Percentiles rank a stretch among this genome's conserved stretches.
phyloP scores from a whole-genome alignment of 1,140 invertebrate species.

The Phenacoccus solenopsis region DNA sequence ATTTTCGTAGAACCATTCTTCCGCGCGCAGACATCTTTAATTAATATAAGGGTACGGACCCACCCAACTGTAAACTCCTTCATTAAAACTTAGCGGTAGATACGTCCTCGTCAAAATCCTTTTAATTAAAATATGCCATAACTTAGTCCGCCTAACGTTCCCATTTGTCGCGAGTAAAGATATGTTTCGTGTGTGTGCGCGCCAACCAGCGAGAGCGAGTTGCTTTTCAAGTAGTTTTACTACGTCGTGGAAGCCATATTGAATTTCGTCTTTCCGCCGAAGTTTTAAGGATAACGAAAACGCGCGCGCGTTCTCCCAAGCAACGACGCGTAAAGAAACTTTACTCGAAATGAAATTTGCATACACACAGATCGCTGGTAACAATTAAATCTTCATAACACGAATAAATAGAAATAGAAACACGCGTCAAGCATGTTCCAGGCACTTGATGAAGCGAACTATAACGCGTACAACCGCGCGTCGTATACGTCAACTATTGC shows the following conservation, averaged over 20 bases:
- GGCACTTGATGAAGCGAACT: too few relatives aligned
- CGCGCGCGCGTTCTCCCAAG: not conserved
- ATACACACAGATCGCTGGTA: too few relatives aligned
- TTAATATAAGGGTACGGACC: constrained; percentile 28
- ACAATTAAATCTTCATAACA: too few relatives aligned
- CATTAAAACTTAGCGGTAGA: constrained; percentile 28
- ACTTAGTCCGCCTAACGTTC: constrained; percentile 25
- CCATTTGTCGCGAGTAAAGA: not conserved
- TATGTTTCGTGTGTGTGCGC: too few relatives aligned
- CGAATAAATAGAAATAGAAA: too few relatives aligned
- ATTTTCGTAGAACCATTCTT: constrained; percentile 3
- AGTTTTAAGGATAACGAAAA: not conserved
- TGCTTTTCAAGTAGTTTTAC: too few relatives aligned
- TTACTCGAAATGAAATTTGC: too few relatives aligned
- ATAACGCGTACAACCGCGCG: too few relatives aligned
- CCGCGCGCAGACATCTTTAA: constrained; percentile 24
- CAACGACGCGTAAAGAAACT: not conserved
- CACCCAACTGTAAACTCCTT: constrained; percentile 27
- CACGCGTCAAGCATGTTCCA: too few relatives aligned
- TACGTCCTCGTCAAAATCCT: constrained; percentile 17
- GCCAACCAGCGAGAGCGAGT: too few relatives aligned
- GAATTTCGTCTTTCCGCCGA: not conserved
- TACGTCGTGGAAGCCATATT: not conserved
- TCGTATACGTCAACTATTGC: too few relatives aligned
- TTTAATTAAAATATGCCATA: constrained; percentile 29